Percentiles rank a stretch among this genome's conserved stretches.
Conservation (phyloP, 2,797 vertebrate species). For the Threskiornis aethiopicus region DNA sequence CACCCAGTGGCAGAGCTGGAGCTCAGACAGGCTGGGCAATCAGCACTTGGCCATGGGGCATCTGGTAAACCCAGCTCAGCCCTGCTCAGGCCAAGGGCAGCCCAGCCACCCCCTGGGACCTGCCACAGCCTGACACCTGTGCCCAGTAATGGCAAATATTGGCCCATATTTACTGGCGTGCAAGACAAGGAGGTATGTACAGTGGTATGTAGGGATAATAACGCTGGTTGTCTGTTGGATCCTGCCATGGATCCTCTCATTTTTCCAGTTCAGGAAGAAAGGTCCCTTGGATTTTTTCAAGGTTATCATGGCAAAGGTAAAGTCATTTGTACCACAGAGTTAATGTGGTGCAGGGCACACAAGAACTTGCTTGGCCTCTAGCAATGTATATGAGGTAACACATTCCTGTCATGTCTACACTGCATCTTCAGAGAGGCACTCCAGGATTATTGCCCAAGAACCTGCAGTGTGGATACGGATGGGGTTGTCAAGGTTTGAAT, state of each 20-base stretch:
- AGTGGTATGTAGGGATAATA: neutral
- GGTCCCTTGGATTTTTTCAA: neutral
- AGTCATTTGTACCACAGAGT: neutral
- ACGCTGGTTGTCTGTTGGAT: neutral
- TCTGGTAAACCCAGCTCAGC: neutral
- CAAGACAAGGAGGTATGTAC: neutral
- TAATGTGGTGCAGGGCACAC: fast-evolving
- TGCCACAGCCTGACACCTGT: fast-evolving
- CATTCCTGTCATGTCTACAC: neutral
- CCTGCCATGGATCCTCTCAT: neutral
- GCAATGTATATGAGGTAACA: neutral
- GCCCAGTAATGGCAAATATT: neutral
- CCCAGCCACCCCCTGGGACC: no score
- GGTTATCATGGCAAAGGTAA: neutral
- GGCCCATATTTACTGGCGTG: neutral
- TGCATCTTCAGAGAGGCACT: neutral
- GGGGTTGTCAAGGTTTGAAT: neutral
- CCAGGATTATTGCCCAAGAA: neutral
- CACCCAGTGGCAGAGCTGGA: fast-evolving
- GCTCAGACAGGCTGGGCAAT: neutral
- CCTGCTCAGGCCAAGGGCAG: neutral
- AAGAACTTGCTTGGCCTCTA: neutral
- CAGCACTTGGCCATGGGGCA: fast-evolving
- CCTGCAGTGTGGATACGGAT: neutral
- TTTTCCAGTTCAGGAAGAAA: neutral